phyloP scores from a whole-genome alignment of 2,797 vertebrate genomes.

The Geotrypetes seraphini region DNA sequence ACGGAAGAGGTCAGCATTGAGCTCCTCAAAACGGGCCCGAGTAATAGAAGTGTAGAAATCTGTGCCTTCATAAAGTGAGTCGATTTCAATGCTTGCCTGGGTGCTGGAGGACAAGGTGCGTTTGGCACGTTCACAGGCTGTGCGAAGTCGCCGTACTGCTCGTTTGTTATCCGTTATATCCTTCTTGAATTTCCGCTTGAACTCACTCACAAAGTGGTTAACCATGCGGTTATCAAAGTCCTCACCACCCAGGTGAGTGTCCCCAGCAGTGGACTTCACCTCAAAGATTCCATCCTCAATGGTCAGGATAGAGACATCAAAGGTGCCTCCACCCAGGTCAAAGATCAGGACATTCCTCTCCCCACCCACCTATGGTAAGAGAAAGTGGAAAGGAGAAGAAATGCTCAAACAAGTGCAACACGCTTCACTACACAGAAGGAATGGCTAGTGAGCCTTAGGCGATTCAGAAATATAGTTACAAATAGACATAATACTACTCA shows the following conservation, averaged over 20 bases:
- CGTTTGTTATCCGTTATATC: constrained; percentile 79
- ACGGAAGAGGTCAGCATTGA: constrained; percentile 76
- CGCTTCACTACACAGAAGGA: no score
- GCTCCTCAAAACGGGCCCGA: constrained; percentile 77
- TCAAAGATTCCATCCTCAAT: constrained; percentile 83
- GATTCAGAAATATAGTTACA: no score
- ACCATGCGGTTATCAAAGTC: constrained; percentile 78
- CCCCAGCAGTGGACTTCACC: constrained; percentile 75
- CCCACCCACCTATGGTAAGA: constrained; percentile 26
- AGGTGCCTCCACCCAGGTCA: constrained; percentile 78
- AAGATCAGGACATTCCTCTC: constrained; percentile 80
- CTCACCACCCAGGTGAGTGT: constrained; percentile 74
- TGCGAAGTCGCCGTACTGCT: constrained; percentile 68
- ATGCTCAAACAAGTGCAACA: no score
- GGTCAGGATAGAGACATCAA: constrained; percentile 78
- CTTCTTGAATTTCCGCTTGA: constrained; percentile 77
- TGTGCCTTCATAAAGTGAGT: constrained; percentile 73
- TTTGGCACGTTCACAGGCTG: constrained; percentile 67
- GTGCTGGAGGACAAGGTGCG: constrained; percentile 69
- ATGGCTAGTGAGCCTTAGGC: no score
- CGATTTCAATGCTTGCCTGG: constrained; percentile 68
- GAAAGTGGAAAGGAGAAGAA: background rate
- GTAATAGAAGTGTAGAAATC: constrained; percentile 85
- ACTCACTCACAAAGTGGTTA: constrained; percentile 76
- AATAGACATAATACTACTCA: no score